Evolutionary conservation across 1,140 invertebrate species (phyloP).

Genomic region (Pollicipes pollicipes): DNA sequence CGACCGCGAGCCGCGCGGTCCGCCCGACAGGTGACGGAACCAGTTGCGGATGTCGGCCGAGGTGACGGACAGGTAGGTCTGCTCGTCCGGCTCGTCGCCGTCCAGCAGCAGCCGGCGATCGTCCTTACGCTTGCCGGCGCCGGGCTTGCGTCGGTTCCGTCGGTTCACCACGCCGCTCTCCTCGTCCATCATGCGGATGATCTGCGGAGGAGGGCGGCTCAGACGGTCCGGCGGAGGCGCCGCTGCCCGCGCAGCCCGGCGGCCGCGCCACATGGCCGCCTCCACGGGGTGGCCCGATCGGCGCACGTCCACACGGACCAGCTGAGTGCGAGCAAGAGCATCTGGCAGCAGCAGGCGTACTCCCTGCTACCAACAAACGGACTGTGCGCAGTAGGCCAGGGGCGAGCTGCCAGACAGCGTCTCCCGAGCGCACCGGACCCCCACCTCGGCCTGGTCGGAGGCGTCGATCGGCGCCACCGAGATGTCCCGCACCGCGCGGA

Average conservation of each 20-base stretch:
- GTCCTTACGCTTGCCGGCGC: slow-evolving; percentile 31
- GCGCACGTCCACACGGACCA: no score
- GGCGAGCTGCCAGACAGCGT: no score
- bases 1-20: not conserved
- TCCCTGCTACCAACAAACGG: no score
- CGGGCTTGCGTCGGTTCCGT: slow-evolving; percentile 32
- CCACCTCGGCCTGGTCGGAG: slow-evolving; percentile 52
- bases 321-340: no score
- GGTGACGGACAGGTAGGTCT: slow-evolving; percentile 19
- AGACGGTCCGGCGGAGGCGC: no score
- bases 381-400: no score
- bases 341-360: no score
- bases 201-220: no score
- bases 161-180: slow-evolving; percentile 68
- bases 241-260: no score
- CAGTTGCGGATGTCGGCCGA: slow-evolving; percentile 19
- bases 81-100: slow-evolving; percentile 19
- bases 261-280: no score
- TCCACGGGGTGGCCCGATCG: no score
- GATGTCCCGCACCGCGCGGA: slow-evolving; percentile 93
- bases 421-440: no score
- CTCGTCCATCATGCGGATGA: slow-evolving; percentile 91
- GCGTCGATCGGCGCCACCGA: slow-evolving; percentile 91
- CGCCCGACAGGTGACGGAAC: slow-evolving; percentile 9
- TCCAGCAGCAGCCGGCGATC: slow-evolving; percentile 31